Conservation (phyloP, 2,888 invertebrate genomes). For the Apodemia hepburni region DNA sequence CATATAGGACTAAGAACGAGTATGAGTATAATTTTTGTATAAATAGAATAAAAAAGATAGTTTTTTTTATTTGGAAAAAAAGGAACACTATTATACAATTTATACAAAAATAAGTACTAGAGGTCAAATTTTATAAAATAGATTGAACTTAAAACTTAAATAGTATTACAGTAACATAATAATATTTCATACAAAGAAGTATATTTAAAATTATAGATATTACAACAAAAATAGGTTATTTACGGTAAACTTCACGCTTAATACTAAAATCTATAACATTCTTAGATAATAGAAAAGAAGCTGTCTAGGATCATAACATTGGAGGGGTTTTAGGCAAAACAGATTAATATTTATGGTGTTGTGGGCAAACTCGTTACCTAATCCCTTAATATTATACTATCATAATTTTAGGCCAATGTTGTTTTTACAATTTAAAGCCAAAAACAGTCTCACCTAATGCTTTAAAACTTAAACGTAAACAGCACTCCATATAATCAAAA, state of each 20-base stretch:
- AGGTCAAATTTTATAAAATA: neutral
- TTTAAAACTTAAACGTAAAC: too few relatives aligned
- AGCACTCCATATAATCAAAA: too few relatives aligned
- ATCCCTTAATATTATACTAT: neutral
- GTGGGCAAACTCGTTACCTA: slow-evolving; percentile 11
- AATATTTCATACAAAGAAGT: too few relatives aligned
- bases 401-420: neutral
- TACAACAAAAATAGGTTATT: neutral
- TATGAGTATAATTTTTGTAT: slow-evolving; percentile 1
- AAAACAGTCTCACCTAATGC: slow-evolving; percentile 5
- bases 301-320: slow-evolving; percentile 29
- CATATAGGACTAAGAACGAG: slow-evolving; percentile 1
- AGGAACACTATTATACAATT: slow-evolving; percentile 6
- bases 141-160: neutral
- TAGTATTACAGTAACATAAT: neutral
- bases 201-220: neutral
- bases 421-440: neutral
- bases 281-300: slow-evolving; percentile 22
- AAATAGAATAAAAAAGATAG: slow-evolving; percentile 8
- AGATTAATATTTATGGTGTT: slow-evolving; percentile 19
- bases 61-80: neutral
- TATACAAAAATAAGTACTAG: neutral
- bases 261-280: slow-evolving; percentile 19
- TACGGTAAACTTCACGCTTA: neutral
- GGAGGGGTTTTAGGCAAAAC: slow-evolving; percentile 27